phyloP scores from a whole-genome alignment of 2,113 vertebrate genomes.

The Daphoenositta chrysoptera region DNA sequence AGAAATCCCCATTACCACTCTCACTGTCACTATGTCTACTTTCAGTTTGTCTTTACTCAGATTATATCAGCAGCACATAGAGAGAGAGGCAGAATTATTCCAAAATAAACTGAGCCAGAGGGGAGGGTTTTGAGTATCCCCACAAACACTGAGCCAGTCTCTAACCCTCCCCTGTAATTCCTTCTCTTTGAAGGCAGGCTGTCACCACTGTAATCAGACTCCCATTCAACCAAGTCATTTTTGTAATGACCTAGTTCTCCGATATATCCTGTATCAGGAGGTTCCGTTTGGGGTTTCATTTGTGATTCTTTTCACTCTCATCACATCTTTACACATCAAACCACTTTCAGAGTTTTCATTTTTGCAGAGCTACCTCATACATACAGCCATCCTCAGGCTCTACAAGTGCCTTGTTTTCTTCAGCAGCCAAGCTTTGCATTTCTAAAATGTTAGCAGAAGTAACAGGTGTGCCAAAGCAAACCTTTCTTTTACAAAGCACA shows the following conservation, averaged over 20 bases:
- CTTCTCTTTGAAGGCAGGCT: background rate
- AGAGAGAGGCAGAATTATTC: background rate
- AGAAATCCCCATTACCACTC: background rate
- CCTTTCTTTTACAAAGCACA: background rate
- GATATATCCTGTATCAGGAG: background rate
- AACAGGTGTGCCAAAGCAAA: background rate
- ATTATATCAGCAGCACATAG: background rate
- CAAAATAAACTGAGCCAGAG: background rate
- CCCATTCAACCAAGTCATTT: slow-evolving; percentile 23
- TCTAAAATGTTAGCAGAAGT: background rate
- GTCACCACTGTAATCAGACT: slow-evolving; percentile 31
- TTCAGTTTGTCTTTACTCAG: background rate
- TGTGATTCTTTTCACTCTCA: background rate
- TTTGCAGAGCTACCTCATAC: background rate
- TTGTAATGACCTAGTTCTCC: slow-evolving; percentile 12
- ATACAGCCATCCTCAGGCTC: background rate
- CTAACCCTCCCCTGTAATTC: background rate
- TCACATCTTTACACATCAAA: background rate
- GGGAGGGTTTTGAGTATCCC: background rate
- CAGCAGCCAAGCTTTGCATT: background rate
- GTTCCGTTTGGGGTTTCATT: background rate
- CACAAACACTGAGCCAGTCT: background rate
- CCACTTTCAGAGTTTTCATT: background rate
- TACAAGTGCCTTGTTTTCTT: background rate
- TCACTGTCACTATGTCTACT: background rate